Percentiles rank a stretch among this genome's conserved stretches.
Conservation (phyloP, 1,140 invertebrate species). For the Caenorhabditis brenneri region DNA sequence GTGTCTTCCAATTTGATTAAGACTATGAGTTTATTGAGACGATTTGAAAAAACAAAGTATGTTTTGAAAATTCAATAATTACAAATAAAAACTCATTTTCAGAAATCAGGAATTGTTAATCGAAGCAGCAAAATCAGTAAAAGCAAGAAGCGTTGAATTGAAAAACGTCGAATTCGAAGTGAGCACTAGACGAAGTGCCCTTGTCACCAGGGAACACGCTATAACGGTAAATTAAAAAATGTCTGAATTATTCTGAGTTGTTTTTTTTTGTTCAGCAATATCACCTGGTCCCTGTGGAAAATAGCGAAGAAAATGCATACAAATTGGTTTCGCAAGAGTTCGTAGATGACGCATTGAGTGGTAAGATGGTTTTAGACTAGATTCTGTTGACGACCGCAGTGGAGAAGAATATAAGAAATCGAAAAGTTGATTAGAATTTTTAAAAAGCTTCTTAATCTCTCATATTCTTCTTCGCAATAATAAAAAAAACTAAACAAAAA, state of each 20-base stretch:
- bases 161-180: constrained; percentile 27
- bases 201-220: not conserved
- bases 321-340: constrained; percentile 13
- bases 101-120: not conserved
- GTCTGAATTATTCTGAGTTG: not conserved
- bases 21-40: constrained; percentile 1
- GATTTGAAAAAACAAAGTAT: constrained; percentile 23
- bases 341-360: not conserved
- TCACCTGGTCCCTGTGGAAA: constrained; percentile 13
- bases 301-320: constrained; percentile 16
- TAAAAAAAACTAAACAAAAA: not conserved
- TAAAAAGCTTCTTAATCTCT: too few relatives aligned
- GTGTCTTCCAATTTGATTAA: constrained; percentile 37
- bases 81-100: not conserved
- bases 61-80: not conserved
- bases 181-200: constrained; percentile 5
- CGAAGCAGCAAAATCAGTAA: not conserved
- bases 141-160: not conserved
- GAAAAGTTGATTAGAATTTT: too few relatives aligned
- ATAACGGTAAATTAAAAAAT: not conserved
- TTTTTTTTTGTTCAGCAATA: not conserved
- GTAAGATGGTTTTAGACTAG: not conserved
- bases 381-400: too few relatives aligned
- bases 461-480: not conserved
- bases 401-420: too few relatives aligned